phyloP scores from a whole-genome alignment of 2,888 invertebrate species.

The Habrosyne pyritoides region DNA sequence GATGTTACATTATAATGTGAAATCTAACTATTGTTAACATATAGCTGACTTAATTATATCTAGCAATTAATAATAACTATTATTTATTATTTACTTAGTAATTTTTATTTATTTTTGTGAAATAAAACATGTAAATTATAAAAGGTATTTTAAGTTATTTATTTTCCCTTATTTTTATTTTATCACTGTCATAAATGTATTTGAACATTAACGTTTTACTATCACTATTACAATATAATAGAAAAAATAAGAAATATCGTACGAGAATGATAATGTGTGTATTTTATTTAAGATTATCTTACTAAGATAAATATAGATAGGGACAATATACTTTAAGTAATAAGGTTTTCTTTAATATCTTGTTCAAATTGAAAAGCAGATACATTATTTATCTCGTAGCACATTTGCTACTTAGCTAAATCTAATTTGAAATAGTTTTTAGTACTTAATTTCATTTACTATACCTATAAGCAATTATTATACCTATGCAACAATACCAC shows the following conservation, averaged over 20 bases:
- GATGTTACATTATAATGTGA: constrained; percentile 29
- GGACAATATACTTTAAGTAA: constrained; percentile 59
- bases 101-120: constrained; percentile 54
- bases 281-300: neutral
- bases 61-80: constrained; percentile 37
- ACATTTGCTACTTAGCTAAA: neutral
- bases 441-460: neutral
- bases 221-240: neutral
- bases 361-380: neutral
- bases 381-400: neutral
- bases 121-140: constrained; percentile 56
- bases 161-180: constrained; percentile 24
- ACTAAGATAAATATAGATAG: constrained; percentile 14
- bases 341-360: constrained; percentile 7
- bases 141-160: constrained; percentile 50
- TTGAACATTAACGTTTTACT: neutral
- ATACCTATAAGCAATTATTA: neutral
- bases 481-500: constrained; percentile 43
- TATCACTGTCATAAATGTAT: constrained; percentile 9
- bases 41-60: constrained; percentile 11
- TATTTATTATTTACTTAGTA: constrained; percentile 41
- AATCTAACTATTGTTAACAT: constrained; percentile 30
- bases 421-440: neutral
- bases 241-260: neutral
- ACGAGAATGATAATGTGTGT: neutral